phyloP scores from a whole-genome alignment of 2,888 invertebrate genomes.

The Serrognathus titanus region DNA sequence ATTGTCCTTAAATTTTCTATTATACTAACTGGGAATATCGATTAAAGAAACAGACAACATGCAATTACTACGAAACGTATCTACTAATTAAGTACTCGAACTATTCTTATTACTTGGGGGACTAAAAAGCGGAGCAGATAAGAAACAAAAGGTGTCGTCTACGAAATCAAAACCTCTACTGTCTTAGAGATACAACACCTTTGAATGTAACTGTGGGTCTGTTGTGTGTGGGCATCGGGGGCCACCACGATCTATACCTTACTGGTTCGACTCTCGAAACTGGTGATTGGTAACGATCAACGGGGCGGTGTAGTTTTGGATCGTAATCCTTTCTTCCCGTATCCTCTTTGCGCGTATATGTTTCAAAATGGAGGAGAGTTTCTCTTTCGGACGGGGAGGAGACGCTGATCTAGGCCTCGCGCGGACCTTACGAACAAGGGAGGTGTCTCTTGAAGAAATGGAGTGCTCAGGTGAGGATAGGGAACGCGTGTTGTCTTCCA shows the following conservation, averaged over 20 bases:
- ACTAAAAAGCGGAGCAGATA: slow-evolving; percentile 20
- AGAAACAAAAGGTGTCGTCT: slow-evolving; percentile 21
- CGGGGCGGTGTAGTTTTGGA: slow-evolving; percentile 71
- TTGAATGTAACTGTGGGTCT: slow-evolving; percentile 69
- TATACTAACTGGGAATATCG: not conserved
- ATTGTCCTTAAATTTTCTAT: not conserved
- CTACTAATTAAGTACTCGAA: slow-evolving; percentile 12
- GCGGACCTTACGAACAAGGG: slow-evolving; percentile 48
- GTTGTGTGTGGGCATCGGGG: slow-evolving; percentile 52
- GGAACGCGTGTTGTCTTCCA: slow-evolving; percentile 65
- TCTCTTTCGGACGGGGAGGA: slow-evolving; percentile 51
- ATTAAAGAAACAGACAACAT: slow-evolving; percentile 9
- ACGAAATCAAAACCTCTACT: slow-evolving; percentile 14
- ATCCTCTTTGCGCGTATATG: slow-evolving; percentile 19
- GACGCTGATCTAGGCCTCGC: slow-evolving; percentile 49
- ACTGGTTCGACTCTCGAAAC: slow-evolving; percentile 42
- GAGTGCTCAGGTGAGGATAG: slow-evolving; percentile 53
- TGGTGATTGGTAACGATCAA: slow-evolving; percentile 72
- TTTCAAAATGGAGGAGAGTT: slow-evolving; percentile 46
- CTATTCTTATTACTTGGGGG: slow-evolving; percentile 23
- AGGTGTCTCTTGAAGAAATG: slow-evolving; percentile 31
- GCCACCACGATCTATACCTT: slow-evolving; percentile 51
- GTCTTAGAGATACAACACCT: slow-evolving; percentile 55
- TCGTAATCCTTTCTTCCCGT: slow-evolving; percentile 66
- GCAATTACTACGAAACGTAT: slow-evolving; percentile 1